phyloP scores from a whole-genome alignment of 2,888 invertebrate species.

The Andricus quercusramuli region DNA sequence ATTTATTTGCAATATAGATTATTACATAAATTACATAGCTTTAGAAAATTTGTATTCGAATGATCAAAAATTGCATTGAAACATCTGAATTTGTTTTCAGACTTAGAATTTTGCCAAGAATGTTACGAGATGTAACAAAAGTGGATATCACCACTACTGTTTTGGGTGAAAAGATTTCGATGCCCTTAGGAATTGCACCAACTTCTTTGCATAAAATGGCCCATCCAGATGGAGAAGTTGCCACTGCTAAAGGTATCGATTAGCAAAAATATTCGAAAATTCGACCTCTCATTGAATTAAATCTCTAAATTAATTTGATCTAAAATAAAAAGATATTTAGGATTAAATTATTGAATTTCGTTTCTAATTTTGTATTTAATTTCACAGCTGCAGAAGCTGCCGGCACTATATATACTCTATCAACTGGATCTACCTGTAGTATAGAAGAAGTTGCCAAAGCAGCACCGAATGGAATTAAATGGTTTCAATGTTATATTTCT shows the following conservation, averaged over 20 bases:
- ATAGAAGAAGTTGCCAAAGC: slow-evolving; percentile 92
- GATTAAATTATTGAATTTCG: background rate
- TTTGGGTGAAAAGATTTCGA: slow-evolving; percentile 84
- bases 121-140: slow-evolving; percentile 86
- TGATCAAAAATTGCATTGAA: too few species aligned
- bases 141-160: slow-evolving; percentile 83
- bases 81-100: slow-evolving; percentile 77
- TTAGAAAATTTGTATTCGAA: too few species aligned
- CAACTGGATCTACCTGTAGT: slow-evolving; percentile 92
- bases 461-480: slow-evolving; percentile 88
- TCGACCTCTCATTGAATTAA: background rate
- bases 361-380: background rate
- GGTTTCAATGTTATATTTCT: slow-evolving; percentile 96
- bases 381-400: slow-evolving; percentile 87
- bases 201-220: slow-evolving; percentile 96
- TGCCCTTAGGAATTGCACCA: slow-evolving; percentile 91
- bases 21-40: too few species aligned
- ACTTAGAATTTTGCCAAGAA: slow-evolving; percentile 88
- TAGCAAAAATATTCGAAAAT: slow-evolving; percentile 69
- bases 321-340: slow-evolving; percentile 29
- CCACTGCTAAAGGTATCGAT: slow-evolving; percentile 86
- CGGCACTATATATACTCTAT: slow-evolving; percentile 89
- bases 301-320: slow-evolving; percentile 39
- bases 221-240: slow-evolving; percentile 92
- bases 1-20: too few species aligned